Evolutionary conservation across 2,888 invertebrate genomes (phyloP), one percentile per base, ranked within the genome.

Genomic region (Athrips mouffetella): DNA sequence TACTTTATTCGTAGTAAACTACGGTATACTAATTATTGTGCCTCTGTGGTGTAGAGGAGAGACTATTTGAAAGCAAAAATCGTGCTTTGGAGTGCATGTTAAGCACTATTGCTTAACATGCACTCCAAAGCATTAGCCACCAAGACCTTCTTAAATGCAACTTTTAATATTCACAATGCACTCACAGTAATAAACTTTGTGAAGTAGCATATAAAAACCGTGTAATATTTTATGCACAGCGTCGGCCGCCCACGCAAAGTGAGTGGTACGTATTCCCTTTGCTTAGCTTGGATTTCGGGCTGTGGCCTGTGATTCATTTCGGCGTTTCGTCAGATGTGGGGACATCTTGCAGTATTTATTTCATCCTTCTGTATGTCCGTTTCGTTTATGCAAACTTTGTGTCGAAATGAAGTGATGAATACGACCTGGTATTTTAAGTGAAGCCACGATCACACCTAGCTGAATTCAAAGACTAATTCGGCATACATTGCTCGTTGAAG

Each of bases 181-280:
- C 37, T 37, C 21, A 21, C 21, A 37, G 21, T 37, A 21, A 37
- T 21, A 20, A 20, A 21, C 37, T 11, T 8, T 21, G 37, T n/a
- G 37, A 0, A 7, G 1, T 11, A 37, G 21, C 20, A 18, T 37
- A 16, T 33, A 1, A 16, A 16, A 33, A 16, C 13, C 33, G 13
- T 2, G 41, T 41, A 1, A 41, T 41, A 41, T 27, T 10, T 25
- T 41, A 41, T 41, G 41, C 41, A 27, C 41, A 41, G 16, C 16
- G 25, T 15, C 15, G 11, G 21, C 11, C n/a, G 25, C 41, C 41
- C 27, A 25, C 41, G 41, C 41, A 27, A 15, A 25, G 20, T 25
- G 25, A 6, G 7, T 21, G 21, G 13, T 23, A 33, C 45, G 13
- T 33, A 45, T 45, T 45, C 33, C 33, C 31, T 33, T 45, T 45